phyloP scores from a whole-genome alignment of 2,113 vertebrate genomes.

The Acrocephalus kingi region DNA sequence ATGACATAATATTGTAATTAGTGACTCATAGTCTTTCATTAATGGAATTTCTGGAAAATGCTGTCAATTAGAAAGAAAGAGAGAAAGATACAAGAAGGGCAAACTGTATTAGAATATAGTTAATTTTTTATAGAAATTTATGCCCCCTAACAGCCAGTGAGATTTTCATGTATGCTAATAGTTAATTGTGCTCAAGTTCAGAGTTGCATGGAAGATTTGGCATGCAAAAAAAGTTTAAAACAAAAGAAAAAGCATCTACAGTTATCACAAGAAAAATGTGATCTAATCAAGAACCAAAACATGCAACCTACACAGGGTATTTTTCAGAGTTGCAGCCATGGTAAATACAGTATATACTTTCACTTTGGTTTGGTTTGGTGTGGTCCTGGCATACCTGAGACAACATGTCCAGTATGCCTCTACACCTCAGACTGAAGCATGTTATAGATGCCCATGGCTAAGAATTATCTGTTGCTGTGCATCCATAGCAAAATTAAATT shows the following conservation, averaged over 20 bases:
- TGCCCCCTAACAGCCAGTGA: neutral
- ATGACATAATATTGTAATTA: constrained; percentile 16
- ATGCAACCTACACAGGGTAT: neutral
- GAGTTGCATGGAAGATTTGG: neutral
- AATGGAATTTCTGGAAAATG: neutral
- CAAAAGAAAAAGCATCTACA: neutral
- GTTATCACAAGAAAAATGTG: neutral
- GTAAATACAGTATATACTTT: neutral
- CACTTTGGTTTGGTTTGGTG: neutral
- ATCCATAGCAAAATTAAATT: neutral
- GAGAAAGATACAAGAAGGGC: neutral
- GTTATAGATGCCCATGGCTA: neutral
- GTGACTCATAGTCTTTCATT: neutral
- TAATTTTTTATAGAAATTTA: neutral
- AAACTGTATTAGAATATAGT: neutral
- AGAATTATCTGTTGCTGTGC: neutral
- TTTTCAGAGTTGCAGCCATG: neutral
- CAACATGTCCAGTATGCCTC: neutral
- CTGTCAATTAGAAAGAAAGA: neutral
- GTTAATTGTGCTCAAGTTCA: neutral
- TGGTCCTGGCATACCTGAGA: neutral
- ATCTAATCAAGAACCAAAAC: neutral
- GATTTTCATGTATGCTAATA: neutral
- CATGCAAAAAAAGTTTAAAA: neutral
- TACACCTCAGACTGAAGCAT: neutral